phyloP scores from a whole-genome alignment of 2,113 vertebrate species.

The Papio anubis region DNA sequence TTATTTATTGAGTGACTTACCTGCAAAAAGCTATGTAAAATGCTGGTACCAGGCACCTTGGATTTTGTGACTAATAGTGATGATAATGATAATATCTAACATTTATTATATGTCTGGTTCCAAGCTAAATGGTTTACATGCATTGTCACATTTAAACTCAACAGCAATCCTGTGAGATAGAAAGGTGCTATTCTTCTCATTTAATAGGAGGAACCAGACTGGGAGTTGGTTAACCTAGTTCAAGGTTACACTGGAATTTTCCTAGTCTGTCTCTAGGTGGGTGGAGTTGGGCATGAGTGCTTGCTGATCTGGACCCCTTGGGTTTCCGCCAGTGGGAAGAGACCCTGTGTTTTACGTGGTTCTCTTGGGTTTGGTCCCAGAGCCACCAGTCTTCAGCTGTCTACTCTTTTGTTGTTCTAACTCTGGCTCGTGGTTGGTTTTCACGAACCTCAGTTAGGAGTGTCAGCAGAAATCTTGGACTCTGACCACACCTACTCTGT shows the following conservation, averaged over 20 bases:
- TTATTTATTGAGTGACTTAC: neutral
- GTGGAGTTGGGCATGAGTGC: neutral
- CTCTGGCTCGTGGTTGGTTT: neutral
- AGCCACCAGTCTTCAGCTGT: neutral
- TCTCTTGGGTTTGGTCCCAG: neutral
- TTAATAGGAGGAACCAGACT: neutral
- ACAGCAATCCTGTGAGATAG: neutral
- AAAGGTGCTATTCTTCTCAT: neutral
- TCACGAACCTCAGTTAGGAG: neutral
- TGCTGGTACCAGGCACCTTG: neutral
- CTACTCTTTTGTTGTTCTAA: neutral
- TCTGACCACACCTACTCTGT: neutral
- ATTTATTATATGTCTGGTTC: neutral
- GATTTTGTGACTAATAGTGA: neutral
- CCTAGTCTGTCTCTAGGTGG: neutral
- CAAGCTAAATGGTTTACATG: neutral
- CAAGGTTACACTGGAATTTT: conserved; percentile 10
- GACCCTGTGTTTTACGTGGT: neutral
- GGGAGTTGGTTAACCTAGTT: neutral
- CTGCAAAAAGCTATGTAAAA: neutral
- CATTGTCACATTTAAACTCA: neutral
- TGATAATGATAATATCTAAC: neutral
- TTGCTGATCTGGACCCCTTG: neutral
- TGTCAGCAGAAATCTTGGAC: neutral
- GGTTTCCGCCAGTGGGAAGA: neutral